A percentile compares a stretch with the other conserved stretches of the same genome.
These are phyloP conservation scores for Oryctes rhinoceros DNA, from an alignment of 1,140 invertebrate genomes.

Conservation along the genomic window DNA sequence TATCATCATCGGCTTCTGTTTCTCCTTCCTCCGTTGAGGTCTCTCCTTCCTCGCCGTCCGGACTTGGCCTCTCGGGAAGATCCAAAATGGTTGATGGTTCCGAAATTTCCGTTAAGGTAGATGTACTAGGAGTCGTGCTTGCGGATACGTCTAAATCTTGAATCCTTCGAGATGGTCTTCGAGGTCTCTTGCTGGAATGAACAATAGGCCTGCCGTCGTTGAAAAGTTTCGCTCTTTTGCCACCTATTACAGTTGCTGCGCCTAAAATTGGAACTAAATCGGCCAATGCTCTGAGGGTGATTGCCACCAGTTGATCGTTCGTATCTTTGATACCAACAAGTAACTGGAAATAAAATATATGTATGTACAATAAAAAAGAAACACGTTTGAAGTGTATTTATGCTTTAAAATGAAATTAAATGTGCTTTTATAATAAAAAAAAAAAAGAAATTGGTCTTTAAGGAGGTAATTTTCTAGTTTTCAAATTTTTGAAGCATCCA, in stretches of 20 bases:
- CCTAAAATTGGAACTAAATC: constrained; percentile 85
- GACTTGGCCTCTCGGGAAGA: constrained; percentile 77
- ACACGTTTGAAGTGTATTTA: no score
- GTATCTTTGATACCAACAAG: constrained; percentile 84
- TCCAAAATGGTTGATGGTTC: constrained; percentile 57
- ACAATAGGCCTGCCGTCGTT: constrained; percentile 77
- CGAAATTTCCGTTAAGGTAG: constrained; percentile 18
- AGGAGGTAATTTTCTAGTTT: no score
- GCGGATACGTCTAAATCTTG: constrained; percentile 44
- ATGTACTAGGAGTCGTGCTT: not conserved
- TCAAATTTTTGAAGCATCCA: no score
- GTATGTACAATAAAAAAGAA: no score
- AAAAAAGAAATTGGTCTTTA: no score
- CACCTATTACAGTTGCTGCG: constrained; percentile 80
- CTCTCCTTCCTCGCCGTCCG: constrained; percentile 81
- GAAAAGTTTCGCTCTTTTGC: constrained; percentile 80
- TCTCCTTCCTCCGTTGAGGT: constrained; percentile 63
- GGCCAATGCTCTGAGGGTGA: constrained; percentile 79
- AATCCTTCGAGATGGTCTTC: constrained; percentile 51
- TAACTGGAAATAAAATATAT: constrained; percentile 61
- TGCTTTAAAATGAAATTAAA: no score
- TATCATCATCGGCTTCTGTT: constrained; percentile 55
- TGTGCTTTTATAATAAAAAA: no score
- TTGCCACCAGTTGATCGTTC: constrained; percentile 79
- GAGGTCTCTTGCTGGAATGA: constrained; percentile 60